Base-by-base conservation (phyloP, 1,140 invertebrate genomes). In the Drosophila tsacasi region DNA sequence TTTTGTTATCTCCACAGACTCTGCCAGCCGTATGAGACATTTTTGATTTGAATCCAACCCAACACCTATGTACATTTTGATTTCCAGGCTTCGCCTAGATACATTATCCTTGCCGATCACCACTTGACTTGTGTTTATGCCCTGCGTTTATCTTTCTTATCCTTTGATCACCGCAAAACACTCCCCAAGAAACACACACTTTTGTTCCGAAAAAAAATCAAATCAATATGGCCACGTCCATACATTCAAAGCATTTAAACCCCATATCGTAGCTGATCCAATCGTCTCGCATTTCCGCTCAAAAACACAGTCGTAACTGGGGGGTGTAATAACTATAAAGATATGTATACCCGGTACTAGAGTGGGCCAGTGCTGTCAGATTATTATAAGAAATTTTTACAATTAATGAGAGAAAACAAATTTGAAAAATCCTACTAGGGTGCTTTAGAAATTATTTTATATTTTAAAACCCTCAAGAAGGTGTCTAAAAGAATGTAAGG, bases 41-140 rank as follows among this genome's bases (percentile, higher is more conserved):
- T 73, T 74, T 74, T 74, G 54, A 52, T 27, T 73, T 69, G 62
- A 46, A 50, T 35, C 49, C 64, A 44, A 54, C 19, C 37, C 21
- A 35, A 35, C 3, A 13, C 32, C 32, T 35, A 35, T 74, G 71
- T 74, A 74, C 12, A 74, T 74, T 74, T 52, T 73, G 25, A 73
- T 73, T 73, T 73, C 37, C 44, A 73, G 69, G 67, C 69, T 50
- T 60, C 61, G 32, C 74, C 52, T 62, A 40, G 27, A 65, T 62
- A 65, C 62, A 76, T 55, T 68, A 46, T 77, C 76, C 74, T 71
- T 81, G 81, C 81, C 65, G 79, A 77, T 77, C 62, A 67, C 68
- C 58, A 60, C 68, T 76, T 80, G 37, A 72, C 58, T 80, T 77
- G 55, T 25, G 58, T 60, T 73, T 65, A 63, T 57, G 44, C 40